Percentiles rank a stretch among this genome's conserved stretches.
phyloP scores from a whole-genome alignment of 2,888 invertebrate species.

The Cetonia aurata region DNA sequence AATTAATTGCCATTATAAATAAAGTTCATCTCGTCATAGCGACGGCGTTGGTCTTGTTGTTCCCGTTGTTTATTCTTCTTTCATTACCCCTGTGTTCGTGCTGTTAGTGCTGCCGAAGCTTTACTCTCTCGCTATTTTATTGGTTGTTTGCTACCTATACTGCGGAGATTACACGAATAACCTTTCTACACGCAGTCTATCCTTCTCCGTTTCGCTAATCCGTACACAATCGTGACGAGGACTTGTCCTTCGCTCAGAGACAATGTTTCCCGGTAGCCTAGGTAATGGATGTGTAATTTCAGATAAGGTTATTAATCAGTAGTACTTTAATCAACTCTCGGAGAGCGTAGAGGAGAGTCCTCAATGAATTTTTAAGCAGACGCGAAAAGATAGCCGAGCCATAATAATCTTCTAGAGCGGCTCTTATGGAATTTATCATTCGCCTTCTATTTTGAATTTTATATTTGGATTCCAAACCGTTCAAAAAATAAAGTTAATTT shows the following conservation, averaged over 20 bases:
- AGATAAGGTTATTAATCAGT: constrained; percentile 25
- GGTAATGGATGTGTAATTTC: constrained; percentile 37
- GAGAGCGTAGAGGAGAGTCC: not conserved
- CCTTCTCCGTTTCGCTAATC: constrained; percentile 19
- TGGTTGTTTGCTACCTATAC: not conserved
- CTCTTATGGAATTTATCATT: no score
- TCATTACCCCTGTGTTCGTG: not conserved
- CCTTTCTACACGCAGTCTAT: constrained; percentile 2
- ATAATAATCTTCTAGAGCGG: constrained; percentile 11
- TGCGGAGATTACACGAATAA: constrained; percentile 16
- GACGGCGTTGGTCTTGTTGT: constrained; percentile 14
- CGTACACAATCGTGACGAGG: constrained; percentile 18
- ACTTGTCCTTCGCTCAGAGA: constrained; percentile 16
- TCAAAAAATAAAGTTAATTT: no score
- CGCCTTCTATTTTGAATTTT: no score
- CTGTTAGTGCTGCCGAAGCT: not conserved
- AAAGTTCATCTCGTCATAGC: constrained; percentile 36
- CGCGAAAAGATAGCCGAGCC: no score
- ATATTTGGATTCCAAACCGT: no score
- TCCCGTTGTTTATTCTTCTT: constrained; percentile 1
- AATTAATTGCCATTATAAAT: constrained; percentile 34
- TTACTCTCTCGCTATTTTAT: constrained; percentile 23
- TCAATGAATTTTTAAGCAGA: not conserved
- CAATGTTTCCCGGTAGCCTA: constrained; percentile 21
- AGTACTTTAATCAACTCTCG: not conserved